phyloP scores from a whole-genome alignment of 2,888 invertebrate genomes.

The Phaonia tiefii region DNA sequence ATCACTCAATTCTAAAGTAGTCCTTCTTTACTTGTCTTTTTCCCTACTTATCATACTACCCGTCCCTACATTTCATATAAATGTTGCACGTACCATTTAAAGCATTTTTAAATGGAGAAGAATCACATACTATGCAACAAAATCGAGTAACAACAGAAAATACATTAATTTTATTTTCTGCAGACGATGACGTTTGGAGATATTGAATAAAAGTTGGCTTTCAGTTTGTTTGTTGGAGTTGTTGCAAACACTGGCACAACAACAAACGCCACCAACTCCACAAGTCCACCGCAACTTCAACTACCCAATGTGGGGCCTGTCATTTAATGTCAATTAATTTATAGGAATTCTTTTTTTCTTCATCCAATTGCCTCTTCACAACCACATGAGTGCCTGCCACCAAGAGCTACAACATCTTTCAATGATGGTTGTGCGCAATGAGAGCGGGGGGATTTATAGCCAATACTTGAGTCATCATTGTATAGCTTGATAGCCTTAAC shows the following conservation, averaged over 20 bases:
- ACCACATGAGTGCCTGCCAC: conserved; percentile 16
- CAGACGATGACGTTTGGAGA: conserved; percentile 67
- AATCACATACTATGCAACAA: conserved; percentile 2
- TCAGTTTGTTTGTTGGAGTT: conserved; percentile 9
- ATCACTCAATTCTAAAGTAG: too few species aligned
- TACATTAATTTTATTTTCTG: conserved; percentile 66
- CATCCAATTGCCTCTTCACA: conserved; percentile 16
- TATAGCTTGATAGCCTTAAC: background rate
- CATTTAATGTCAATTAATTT: conserved; percentile 79
- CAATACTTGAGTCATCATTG: conserved; percentile 23
- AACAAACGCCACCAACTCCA: conserved; percentile 29
- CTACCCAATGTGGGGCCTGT: conserved; percentile 73
- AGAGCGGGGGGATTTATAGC: background rate
- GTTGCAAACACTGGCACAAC: conserved; percentile 56
- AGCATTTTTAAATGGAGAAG: conserved; percentile 54
- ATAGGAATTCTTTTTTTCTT: conserved; percentile 69
- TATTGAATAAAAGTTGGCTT: conserved; percentile 66
- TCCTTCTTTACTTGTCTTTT: too few species aligned
- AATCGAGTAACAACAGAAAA: conserved; percentile 39
- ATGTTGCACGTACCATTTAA: conserved; percentile 62
- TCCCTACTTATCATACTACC: too few species aligned
- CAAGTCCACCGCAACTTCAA: background rate
- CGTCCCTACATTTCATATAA: too few species aligned
- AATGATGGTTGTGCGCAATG: too few species aligned
- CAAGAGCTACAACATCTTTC: too few species aligned